Percentiles rank a stretch among this genome's conserved stretches.
Conservation (phyloP, 2,113 vertebrate species). For the Bubalus kerabau region DNA sequence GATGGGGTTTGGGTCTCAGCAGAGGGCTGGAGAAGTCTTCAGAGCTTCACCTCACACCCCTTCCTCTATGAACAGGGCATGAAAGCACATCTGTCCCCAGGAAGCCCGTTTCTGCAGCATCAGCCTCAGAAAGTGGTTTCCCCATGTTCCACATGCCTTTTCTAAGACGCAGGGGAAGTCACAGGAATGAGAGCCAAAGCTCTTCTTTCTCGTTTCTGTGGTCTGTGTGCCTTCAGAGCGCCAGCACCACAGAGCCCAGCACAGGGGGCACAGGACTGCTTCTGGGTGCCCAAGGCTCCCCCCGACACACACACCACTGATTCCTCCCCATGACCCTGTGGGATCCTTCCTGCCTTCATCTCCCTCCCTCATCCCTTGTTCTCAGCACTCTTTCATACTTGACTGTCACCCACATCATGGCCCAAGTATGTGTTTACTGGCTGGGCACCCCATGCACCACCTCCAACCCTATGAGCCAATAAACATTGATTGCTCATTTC, state of each 20-base stretch:
- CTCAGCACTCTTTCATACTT: not conserved
- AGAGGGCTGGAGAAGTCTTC: not conserved
- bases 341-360: not conserved
- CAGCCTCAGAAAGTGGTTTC: constrained; percentile 80
- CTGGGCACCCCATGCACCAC: no score
- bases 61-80: constrained; percentile 70
- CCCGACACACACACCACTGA: not conserved
- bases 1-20: not conserved
- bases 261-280: constrained; percentile 20
- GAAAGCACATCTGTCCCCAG: constrained; percentile 71
- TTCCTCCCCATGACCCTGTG: not conserved
- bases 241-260: constrained; percentile 67
- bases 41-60: constrained; percentile 31
- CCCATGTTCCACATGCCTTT: constrained; percentile 75
- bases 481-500: not conserved
- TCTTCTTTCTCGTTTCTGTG: constrained; percentile 70
- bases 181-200: constrained; percentile 65
- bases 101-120: constrained; percentile 76
- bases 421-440: not conserved
- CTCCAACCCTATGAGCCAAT: not conserved
- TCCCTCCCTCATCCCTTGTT: not conserved
- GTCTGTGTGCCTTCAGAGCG: constrained; percentile 67
- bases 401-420: not conserved
- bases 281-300: not conserved
- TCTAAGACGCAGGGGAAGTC: constrained; percentile 70